Base-by-base conservation (phyloP, 37 sponge, comb jelly and placozoan genomes). In the Spongilla lacustris region DNA sequence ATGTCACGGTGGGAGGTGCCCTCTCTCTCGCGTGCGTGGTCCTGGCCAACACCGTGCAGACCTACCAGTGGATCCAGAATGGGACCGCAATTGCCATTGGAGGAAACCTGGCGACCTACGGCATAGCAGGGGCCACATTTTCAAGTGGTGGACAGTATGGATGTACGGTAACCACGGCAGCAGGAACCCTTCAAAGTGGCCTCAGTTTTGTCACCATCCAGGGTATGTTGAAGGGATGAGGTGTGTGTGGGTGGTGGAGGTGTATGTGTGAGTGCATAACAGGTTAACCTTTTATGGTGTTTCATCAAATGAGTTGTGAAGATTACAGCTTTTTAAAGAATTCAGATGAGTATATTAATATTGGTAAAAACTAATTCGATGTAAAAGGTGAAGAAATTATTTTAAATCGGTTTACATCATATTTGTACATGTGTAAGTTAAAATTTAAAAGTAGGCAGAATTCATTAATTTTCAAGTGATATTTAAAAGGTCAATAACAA, bases 61-160 rank as follows among this genome's bases (percentile, higher is more conserved):
- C 50, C 23, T 92, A 92, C 74, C 93, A 85, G 69, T 88, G 89
- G 89, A 30, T 88, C 0, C 88, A 71, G 24, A 88, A 92, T 36
- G 93, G 93, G 23, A 75, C 74, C 0, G n/a, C 58, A 9, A 49
- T 92, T 27, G 83, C 91, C 17, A 21, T 17, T 10, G 28, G n/a
- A 19, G 58, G 71, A 2, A 29, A 26, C 4, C 12, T 2, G 27
- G 24, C 71, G 0, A 71, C n/a, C 48, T 71, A 28, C 35, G 10
- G 25, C 5, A 33, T 48, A 23, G 33, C 71, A 12, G 34, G 41
- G 0, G 34, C 78, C n/a, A 17, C 22, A 0, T 85, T 78, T 71
- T 36, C 76, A 6, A 79, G 85, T 77, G 86, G 73, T 23, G 93
- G 93, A 0, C 73, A 75, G 32, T 92, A 88, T 85, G 85, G 89